These are phyloP conservation scores for Electrona antarctica DNA, from an alignment of 2,113 vertebrate species.

Conservation along the genomic window DNA sequence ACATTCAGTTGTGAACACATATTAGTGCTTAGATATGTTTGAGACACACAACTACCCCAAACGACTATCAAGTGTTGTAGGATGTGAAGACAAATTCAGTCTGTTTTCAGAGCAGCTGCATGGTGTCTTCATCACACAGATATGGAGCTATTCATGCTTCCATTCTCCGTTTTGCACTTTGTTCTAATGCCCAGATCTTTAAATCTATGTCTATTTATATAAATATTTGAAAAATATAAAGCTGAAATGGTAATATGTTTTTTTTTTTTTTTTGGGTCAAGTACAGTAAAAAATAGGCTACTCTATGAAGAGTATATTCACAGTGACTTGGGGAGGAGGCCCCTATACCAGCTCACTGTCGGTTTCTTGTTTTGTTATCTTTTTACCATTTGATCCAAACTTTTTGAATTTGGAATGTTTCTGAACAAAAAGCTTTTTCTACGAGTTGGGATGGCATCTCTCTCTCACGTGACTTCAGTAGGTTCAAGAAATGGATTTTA, in stretches of 20 bases:
- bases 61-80: conserved; percentile 22
- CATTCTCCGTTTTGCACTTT: conserved; percentile 64
- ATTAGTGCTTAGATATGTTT: conserved; percentile 7
- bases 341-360: conserved; percentile 34
- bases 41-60: conserved; percentile 19
- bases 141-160: conserved; percentile 31
- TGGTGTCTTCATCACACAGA: conserved; percentile 38
- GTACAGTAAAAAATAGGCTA: conserved; percentile 19
- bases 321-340: conserved; percentile 25
- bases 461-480: conserved; percentile 36
- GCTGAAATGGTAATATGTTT: conserved; percentile 57
- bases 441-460: conserved; percentile 19
- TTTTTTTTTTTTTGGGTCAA: conserved; percentile 50
- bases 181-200: conserved; percentile 59
- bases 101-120: conserved; percentile 29
- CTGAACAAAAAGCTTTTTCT: conserved; percentile 36
- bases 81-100: conserved; percentile 35
- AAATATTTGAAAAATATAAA: conserved; percentile 55
- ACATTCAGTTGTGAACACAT: too few relatives aligned
- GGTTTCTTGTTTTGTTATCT: conserved; percentile 18
- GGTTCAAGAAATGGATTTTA: conserved; percentile 45
- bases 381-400: conserved; percentile 42
- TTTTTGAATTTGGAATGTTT: conserved; percentile 52
- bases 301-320: conserved; percentile 42
- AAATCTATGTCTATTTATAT: conserved; percentile 69